phyloP scores from a whole-genome alignment of 2,888 invertebrate genomes.

The Xanthorhoe spadicearia region DNA sequence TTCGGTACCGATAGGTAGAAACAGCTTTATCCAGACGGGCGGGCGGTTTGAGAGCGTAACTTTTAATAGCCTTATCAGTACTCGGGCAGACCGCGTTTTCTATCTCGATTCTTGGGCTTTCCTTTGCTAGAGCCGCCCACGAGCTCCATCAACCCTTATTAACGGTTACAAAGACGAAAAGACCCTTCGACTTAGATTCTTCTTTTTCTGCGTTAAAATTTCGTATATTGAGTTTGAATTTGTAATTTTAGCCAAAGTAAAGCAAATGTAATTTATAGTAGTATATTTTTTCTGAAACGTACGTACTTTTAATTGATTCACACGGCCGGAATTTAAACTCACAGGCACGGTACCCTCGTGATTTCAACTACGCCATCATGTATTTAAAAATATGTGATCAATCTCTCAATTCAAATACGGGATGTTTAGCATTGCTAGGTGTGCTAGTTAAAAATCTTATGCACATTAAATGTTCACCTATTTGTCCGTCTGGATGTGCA shows the following conservation, averaged over 20 bases:
- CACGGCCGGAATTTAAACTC: neutral
- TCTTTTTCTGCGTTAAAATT: constrained; percentile 39
- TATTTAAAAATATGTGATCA: neutral
- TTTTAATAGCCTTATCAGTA: constrained; percentile 83
- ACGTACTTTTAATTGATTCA: too few species aligned
- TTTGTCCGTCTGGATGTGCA: constrained; percentile 63
- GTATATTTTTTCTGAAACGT: neutral
- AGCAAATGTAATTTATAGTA: constrained; percentile 15
- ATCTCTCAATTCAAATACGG: neutral
- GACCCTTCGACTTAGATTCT: constrained; percentile 47
- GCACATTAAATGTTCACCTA: constrained; percentile 53
- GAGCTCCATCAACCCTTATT: constrained; percentile 67
- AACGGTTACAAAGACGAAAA: constrained; percentile 62
- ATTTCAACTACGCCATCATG: too few species aligned
- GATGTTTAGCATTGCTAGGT: neutral
- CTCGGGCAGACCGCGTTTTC: constrained; percentile 69
- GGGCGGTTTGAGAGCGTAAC: constrained; percentile 74
- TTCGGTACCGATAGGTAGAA: constrained; percentile 64
- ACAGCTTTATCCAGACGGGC: constrained; percentile 69
- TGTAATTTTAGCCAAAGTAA: constrained; percentile 28
- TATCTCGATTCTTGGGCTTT: constrained; percentile 55
- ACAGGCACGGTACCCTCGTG: neutral
- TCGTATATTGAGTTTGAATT: constrained; percentile 38
- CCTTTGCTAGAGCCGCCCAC: constrained; percentile 53
- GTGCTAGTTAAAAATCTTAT: constrained; percentile 26